Percentiles rank a stretch among this genome's conserved stretches.
Conservation (phyloP, 1,140 invertebrate genomes). For the Maniola jurtina region DNA sequence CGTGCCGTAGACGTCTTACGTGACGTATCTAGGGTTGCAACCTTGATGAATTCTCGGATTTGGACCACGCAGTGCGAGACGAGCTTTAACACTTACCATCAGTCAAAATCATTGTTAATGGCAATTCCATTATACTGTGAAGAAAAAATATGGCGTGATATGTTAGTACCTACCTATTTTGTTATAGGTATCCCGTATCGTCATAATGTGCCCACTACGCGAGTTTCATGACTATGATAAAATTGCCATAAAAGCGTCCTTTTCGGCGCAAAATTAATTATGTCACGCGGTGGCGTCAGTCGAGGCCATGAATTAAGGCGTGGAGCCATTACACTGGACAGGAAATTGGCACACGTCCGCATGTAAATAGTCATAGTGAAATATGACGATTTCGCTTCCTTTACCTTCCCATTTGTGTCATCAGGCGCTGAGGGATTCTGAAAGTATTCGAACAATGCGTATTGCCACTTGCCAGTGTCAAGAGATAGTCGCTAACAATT, state of each 20-base stretch:
- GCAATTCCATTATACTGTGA: too few species aligned
- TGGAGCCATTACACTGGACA: constrained; percentile 48
- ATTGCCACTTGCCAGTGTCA: too few species aligned
- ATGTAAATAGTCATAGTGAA: constrained; percentile 2
- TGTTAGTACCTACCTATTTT: background rate
- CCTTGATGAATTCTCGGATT: too few species aligned
- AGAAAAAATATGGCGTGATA: background rate
- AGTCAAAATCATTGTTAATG: too few species aligned
- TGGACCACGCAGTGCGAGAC: too few species aligned
- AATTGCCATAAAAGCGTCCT: constrained; percentile 9
- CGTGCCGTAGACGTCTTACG: too few species aligned
- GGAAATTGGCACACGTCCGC: constrained; percentile 47
- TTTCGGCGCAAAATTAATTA: constrained; percentile 45
- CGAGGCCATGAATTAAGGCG: constrained; percentile 52
- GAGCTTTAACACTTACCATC: too few species aligned
- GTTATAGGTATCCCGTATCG: background rate
- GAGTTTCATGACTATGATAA: constrained; percentile 6
- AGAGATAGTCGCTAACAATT: too few species aligned
- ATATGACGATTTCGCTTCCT: background rate
- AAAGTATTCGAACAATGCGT: too few species aligned
- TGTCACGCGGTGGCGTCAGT: constrained; percentile 41
- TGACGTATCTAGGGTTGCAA: too few species aligned
- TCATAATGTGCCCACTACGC: background rate
- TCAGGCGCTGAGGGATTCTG: too few species aligned
- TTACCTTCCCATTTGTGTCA: too few species aligned